These are phyloP conservation scores for Balaeniceps rex DNA, from an alignment of 2,113 vertebrate species.

Conservation along the genomic window DNA sequence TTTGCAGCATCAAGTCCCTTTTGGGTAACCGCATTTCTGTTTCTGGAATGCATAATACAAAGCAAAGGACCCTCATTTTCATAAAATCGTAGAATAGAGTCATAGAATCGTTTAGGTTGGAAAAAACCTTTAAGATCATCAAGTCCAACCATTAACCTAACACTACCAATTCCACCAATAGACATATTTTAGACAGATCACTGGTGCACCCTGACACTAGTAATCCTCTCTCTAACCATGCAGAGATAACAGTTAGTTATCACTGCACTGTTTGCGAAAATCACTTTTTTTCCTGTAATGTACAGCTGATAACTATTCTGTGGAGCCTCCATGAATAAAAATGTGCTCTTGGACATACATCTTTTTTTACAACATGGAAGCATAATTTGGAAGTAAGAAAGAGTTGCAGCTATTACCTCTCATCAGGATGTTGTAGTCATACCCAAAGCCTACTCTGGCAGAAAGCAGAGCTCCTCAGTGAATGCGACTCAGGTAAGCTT, in stretches of 20 bases:
- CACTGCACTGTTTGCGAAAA: background rate
- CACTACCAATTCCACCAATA: no score
- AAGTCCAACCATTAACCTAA: no score
- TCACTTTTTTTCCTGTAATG: background rate
- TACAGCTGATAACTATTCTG: background rate
- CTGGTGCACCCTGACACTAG: background rate
- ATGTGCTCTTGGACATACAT: accelerated
- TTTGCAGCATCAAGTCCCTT: background rate
- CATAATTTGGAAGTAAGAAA: background rate
- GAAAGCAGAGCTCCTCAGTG: background rate
- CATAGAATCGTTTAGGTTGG: no score
- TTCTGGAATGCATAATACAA: background rate
- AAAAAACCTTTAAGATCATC: no score
- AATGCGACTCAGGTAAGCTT: background rate
- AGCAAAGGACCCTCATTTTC: background rate
- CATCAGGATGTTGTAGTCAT: background rate
- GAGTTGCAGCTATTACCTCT: background rate
- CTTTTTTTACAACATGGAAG: background rate
- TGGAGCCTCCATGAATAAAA: background rate
- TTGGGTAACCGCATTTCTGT: background rate
- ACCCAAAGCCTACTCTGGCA: background rate
- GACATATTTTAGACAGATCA: background rate
- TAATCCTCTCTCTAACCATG: background rate
- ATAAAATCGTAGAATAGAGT: no score
- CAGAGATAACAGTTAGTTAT: background rate